Conservation (phyloP, 2,888 invertebrate genomes). For the Chloroclysta siterata region DNA sequence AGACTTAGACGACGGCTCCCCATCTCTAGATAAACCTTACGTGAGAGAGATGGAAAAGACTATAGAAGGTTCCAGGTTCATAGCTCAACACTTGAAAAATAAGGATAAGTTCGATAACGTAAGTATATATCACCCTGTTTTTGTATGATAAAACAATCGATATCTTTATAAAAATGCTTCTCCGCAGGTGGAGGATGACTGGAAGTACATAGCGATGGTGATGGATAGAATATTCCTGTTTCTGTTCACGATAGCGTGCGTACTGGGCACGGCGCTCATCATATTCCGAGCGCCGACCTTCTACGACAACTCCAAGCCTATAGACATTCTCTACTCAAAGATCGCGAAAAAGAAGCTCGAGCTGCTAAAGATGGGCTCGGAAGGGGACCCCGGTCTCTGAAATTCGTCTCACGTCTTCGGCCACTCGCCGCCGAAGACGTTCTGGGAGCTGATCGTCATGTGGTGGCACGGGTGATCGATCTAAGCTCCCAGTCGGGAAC, state of each 20-base stretch:
- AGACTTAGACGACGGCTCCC: constrained; percentile 87
- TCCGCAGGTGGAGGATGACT: constrained; percentile 96
- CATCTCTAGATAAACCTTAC: constrained; percentile 92
- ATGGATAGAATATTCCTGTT: constrained; percentile 98
- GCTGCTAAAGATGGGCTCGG: constrained; percentile 94
- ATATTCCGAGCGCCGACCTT: constrained; percentile 96
- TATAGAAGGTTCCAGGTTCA: constrained; percentile 95
- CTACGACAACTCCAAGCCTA: constrained; percentile 95
- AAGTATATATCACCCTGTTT: constrained; percentile 75
- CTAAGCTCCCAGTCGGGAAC: constrained; percentile 74
- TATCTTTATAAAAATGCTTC: constrained; percentile 21
- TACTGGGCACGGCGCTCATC: constrained; percentile 94
- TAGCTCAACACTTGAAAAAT: constrained; percentile 97
- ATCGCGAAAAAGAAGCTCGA: constrained; percentile 96
- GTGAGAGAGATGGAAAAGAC: constrained; percentile 96
- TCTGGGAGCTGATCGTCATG: constrained; percentile 85
- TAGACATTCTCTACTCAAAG: constrained; percentile 95
- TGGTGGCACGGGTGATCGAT: constrained; percentile 85
- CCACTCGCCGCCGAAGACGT: constrained; percentile 88
- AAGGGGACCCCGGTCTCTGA: constrained; percentile 88
- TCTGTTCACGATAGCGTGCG: constrained; percentile 97
- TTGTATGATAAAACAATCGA: not conserved
- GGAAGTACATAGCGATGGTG: constrained; percentile 99
- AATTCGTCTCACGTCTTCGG: constrained; percentile 88
- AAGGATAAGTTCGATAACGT: constrained; percentile 97